Conservation (phyloP, 1,140 invertebrate genomes). For the Caenorhabditis elegans region WBcel235 BX284606.5:11735001-11735500, state of each 20-base stretch:
- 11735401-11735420: slow-evolving; percentile 4
- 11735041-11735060: background rate
- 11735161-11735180: background rate
- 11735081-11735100: background rate
- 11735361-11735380: background rate
- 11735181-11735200: background rate
- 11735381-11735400: background rate
- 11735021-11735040: too few relatives aligned
- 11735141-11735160: slow-evolving; percentile 2
- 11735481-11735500: background rate
- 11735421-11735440: background rate
- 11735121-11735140: background rate
- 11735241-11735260: background rate
- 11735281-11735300: background rate
- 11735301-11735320: background rate
- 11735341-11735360: too few relatives aligned
- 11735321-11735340: too few relatives aligned
- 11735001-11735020: too few relatives aligned
- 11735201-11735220: background rate
- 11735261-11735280: background rate
- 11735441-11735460: background rate
- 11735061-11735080: background rate
- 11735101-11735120: background rate
- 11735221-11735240: background rate
- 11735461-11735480: slow-evolving; percentile 1